These are phyloP conservation scores for Oreotrochilus melanogaster DNA, from an alignment of 2,113 vertebrate species.

Conservation along the genomic window DNA sequence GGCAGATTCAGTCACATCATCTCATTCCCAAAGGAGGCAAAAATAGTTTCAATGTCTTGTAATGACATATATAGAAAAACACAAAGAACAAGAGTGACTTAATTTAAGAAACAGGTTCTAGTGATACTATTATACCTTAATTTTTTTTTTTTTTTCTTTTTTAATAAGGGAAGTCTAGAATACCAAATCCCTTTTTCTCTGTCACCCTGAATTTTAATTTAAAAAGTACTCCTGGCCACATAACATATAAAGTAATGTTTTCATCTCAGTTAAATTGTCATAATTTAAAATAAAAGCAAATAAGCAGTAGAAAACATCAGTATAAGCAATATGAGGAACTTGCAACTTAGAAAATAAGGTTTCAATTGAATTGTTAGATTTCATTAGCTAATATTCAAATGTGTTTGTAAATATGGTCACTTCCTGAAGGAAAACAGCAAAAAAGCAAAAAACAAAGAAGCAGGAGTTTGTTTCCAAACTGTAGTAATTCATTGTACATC, in stretches of 20 bases:
- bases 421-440: neutral
- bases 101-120: neutral
- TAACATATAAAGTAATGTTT: neutral
- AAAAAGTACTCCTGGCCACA: neutral
- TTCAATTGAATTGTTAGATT: neutral
- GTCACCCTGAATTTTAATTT: neutral
- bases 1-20: neutral
- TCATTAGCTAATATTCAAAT: neutral
- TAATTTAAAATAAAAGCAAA: neutral
- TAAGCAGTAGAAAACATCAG: neutral
- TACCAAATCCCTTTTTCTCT: neutral
- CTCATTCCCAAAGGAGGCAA: neutral
- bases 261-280: neutral
- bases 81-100: neutral
- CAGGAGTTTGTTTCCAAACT: neutral
- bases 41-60: neutral
- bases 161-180: neutral
- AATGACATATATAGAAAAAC: neutral
- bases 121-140: neutral
- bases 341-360: neutral
- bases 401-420: neutral
- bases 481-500: neutral
- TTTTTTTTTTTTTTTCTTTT: neutral
- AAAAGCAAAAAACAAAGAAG: neutral
- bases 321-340: neutral